Base-by-base conservation (phyloP, 2,113 vertebrate species). In the Ochotona princeps region DNA sequence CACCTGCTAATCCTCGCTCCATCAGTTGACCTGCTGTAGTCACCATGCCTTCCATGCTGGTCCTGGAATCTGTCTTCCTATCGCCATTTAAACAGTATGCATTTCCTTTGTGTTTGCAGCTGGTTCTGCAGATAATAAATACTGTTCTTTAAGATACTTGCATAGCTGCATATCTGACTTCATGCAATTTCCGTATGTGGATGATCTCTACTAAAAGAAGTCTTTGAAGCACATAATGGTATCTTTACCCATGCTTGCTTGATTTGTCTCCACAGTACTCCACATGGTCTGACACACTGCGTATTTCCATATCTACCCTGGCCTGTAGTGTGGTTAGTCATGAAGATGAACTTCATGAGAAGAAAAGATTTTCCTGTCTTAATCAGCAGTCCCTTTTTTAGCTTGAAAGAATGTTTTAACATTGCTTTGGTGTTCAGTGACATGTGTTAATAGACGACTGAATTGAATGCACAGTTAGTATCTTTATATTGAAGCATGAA, bases 1-100 rank as follows among this genome's bases (percentile, higher is more conserved):
- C 17, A 38, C 7, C 26, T 67, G 7, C 17, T 14, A 1, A 3
- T 18, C 1, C 2, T 57, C 7, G 8, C 14, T 74, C 2, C 4
- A 17, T 30, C 14, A 15, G 12, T 17, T 21, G 70, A 26, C 1
- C 35, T 30, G 4, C 12, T 54, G 2, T 14, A 3, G 8, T 21
- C 32, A 57, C 9, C 3, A 10, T 66, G 23, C 6, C 26, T 26
- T 32, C 0, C 10, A 9, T n/a, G 25, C 26, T 25, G 7, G 0
- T 74, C 18, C 54, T 28, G 9, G 8, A 66, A 28, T 12, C 25
- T 26, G 44, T 26, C 32, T 76, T 3, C 20, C 32, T 17, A 3
- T 17, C 74, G 21, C 2, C 9, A 20, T 30, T 5, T 26, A 25
- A 51, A 23, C 35, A 18, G 44, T 54, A 2, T 15, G 10, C 8